Evolutionary conservation across 2,888 invertebrate species (phyloP), one percentile per base, ranked within the genome.

Genomic region (Hololepta plana): DNA sequence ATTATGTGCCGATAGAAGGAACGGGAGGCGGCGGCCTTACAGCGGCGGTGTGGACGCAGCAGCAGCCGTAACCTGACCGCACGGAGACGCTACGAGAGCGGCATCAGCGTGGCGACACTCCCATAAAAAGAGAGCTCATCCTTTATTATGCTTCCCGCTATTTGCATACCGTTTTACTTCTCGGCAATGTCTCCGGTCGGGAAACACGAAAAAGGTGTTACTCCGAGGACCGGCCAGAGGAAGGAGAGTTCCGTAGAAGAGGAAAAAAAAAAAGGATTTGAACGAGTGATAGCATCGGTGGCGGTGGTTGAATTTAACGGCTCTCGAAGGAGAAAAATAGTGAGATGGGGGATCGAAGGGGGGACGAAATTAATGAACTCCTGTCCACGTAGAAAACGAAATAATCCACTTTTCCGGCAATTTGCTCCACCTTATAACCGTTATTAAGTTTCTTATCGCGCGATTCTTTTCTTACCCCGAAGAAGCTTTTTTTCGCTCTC

Each of bases 181-280:
- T 41, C 41, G 40, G 47, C 49, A 43, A 43, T 45, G 50, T 47
- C 51, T 49, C 45, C 45, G 40, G 38, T 40, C 34, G 42, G 41
- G 44, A 13, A 52, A 56, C 56, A 55, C 48, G 55, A 54, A 56
- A 57, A 57, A 57, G 56, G 57, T 57, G 57, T 56, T 57, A 47
- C 55, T 46, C 40, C 33, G 34, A 32, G 33, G 31, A 30, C 33
- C 27, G 31, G 31, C 32, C 27, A 29, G 32, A 31, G 37, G 33
- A 23, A 31, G 35, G 34, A 28, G 31, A 30, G 27, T 28, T 20
- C 36, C 30, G 29, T 36, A 32, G 7, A 17, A 17, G 7, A 17
- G 7, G 17, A n/a, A n/a, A 17, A 17, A 17, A n/a, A 7, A 7
- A 17, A n/a, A 17, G 17, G 17, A 17, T n/a, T 7, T 17, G 17